Base-by-base conservation (phyloP, 2,113 vertebrate species). In the Misgurnus mizolepis region DNA sequence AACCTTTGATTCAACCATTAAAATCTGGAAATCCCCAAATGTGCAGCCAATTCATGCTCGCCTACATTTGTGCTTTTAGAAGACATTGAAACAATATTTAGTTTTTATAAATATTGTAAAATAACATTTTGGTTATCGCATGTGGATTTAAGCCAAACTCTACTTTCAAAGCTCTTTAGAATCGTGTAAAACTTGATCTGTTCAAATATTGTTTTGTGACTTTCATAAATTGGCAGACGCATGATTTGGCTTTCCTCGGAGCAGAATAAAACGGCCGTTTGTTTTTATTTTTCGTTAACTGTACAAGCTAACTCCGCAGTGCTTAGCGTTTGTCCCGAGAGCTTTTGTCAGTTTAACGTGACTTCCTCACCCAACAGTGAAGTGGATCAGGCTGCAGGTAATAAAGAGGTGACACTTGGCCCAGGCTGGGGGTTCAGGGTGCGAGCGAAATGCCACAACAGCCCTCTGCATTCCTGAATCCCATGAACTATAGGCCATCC, bases 361-460 rank as follows among this genome's bases (percentile, higher is more conserved):
- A 76, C 77, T 64, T 83, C 72, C 71, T 76, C 78, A 80, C 65
- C 71, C 67, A 56, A 62, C 27, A 67, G 78, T 65, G 71, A 83
- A 83, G 77, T 80, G 77, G 71, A 68, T 8, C 56, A 79, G 71
- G 78, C 82, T 80, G 82, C 82, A 79, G 78, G 71, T 83, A 83
- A 78, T 75, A 73, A 69, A 79, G 71, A 80, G 39, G n/a, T 83
- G 82, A 68, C 72, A 76, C 72, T 86, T 79, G 88, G 84, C 84
- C 53, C 40, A 65, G 50, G 74, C 22, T 61, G 58, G 73, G 18
- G 92, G 80, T 88, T 82, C 81, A 87, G 79, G 85, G 86, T 86
- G 85, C 77, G 89, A 91, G 92, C 89, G 91, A 94, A 94, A 94
- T 94, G 90, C 86, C 90, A 89, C 92, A 82, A 89, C 84, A 70